Base-by-base conservation (phyloP, 2,888 invertebrate genomes). In the Meghimatium bilineatum region DNA sequence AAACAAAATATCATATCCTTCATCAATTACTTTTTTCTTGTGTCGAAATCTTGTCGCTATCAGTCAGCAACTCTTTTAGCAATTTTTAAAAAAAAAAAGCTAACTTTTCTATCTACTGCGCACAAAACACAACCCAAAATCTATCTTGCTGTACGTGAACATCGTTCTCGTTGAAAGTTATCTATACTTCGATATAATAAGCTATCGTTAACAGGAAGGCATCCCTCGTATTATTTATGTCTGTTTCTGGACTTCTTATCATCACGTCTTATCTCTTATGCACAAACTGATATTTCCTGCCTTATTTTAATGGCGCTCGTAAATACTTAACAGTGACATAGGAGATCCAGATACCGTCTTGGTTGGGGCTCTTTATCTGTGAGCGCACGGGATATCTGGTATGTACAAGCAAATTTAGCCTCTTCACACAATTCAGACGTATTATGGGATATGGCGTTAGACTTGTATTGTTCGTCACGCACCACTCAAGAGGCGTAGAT, bases 191-290 rank as follows among this genome's bases (percentile, higher is more conserved):
- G 14, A 29, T 12, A 72, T 49, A 72, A 29, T 72, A 72, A 72
- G 44, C 29, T 29, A 14, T 49, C 10, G 49, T 12, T 8, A n/a
- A 29, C 8, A n/a, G 17, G 29, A 14, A 5, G 49, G n/a, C 72
- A 49, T 44, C 29, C n/a, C 72, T 3, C 49, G 29, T 29, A 29
- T 72, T 72, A n/a, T 44, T 72, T 72, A 72, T 72, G n/a, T 44
- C 8, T 10, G 29, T n/a, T 29, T 72, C 49, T 29, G 72, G 29
- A 29, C 3, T 49, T 72, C 49, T 49, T 72, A 49, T 72, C 72
- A 49, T 29, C 44, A 49, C 44, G 3, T n/a, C 20, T 44, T 49
- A 49, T 49, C 72, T 72, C 29, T 14, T 29, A n/a, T 44, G 14
- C 44, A n/a, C n/a, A 44, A 44, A 72, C n/a, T 44, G 8, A 36